Conservation (phyloP, 2,113 vertebrate species). For the Ophthalmolycus amberensis region DNA sequence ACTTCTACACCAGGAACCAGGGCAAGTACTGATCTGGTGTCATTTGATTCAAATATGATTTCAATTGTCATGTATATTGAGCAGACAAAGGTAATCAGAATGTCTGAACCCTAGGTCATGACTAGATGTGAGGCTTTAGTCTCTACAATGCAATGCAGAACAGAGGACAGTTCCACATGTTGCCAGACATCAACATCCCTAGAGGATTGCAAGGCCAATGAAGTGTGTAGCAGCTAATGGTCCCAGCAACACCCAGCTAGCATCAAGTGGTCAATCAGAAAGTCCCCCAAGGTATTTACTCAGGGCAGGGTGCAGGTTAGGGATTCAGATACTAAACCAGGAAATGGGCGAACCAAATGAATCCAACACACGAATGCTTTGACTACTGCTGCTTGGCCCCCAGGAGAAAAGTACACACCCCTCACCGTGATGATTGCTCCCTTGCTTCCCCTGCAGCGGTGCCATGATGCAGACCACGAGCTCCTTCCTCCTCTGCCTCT, state of each 20-base stretch:
- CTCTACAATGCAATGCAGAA: background rate
- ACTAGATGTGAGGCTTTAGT: background rate
- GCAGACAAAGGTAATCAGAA: background rate
- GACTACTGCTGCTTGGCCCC: slow-evolving; percentile 42
- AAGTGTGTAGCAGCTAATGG: background rate
- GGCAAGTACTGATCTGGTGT: background rate
- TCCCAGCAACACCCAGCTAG: background rate
- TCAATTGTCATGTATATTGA: background rate
- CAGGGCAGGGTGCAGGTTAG: background rate
- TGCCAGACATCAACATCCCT: background rate
- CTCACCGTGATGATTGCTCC: slow-evolving; percentile 54
- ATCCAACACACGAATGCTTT: slow-evolving; percentile 38
- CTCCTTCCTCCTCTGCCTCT: background rate
- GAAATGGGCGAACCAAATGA: slow-evolving; percentile 17
- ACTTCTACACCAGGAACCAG: background rate
- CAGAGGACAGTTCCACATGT: background rate
- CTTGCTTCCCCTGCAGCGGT: slow-evolving; percentile 33
- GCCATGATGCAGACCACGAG: slow-evolving; percentile 7
- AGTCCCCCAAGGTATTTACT: background rate
- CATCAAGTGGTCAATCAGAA: background rate
- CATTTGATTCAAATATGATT: background rate
- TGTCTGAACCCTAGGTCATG: background rate
- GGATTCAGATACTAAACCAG: slow-evolving; percentile 14
- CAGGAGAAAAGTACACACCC: slow-evolving; percentile 12
- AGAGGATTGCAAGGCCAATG: background rate